Base-by-base conservation (phyloP, 2,888 invertebrate genomes). In the Stramonita haemastoma region DNA sequence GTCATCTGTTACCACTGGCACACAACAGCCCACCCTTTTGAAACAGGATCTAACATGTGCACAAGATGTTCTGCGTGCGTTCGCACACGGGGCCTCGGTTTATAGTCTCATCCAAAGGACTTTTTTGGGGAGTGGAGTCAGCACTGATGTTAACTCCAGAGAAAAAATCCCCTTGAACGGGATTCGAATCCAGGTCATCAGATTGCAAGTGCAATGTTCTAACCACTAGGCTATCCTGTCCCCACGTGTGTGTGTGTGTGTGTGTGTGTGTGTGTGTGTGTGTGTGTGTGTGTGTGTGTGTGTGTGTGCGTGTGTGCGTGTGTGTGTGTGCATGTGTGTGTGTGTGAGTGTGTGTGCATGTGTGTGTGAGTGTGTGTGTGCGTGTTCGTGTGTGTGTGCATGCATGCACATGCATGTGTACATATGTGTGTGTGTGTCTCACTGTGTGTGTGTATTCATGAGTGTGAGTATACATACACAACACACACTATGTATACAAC, bases 371-470 rank as follows among this genome's bases (percentile, higher is more conserved):
- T 84, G 56, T 84, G 56, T 56, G 56, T 84, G 84, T n/a, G 32
- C 56, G 81, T 36, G 34, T 81, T 34, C 29, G 81, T 81, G 81
- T 81, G 36, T 81, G 81, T 81, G 81, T 81, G 34, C 36, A 29
- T 36, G 81, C 36, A 29, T 81, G 81, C 29, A 29, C 36, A 22
- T 83, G 46, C 36, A 46, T 46, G 36, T 84, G 29, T 57, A n/a
- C 19, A n/a, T 56, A 29, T 56, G 22, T 83, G 83, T 83, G 83
- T 46, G 83, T 46, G 46, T 26, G 73, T 73, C 26, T 73, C 8
- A 11, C 26, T 81, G 81, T 81, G 36, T 81, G 81, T 81, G 81
- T 81, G 34, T 81, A 29, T 36, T 34, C 36, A 29, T 81, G 81
- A 46, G 83, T 83, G 83, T 46, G 83, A 26, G 46, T 46, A 46